Base-by-base conservation (phyloP, 2,888 invertebrate species). In the Acronicta alni region DNA sequence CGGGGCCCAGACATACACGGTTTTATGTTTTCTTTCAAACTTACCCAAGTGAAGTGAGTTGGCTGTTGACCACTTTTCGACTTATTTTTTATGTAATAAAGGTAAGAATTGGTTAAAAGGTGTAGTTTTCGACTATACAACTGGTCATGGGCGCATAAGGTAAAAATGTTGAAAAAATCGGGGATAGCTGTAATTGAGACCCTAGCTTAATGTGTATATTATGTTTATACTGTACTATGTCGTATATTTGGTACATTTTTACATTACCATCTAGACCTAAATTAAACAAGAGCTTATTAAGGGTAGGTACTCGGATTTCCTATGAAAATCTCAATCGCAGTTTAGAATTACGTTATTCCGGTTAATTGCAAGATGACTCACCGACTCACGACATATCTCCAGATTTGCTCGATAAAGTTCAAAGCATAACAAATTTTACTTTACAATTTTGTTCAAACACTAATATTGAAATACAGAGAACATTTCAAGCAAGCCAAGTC, bases 381-480 rank as follows among this genome's bases (percentile, higher is more conserved):
- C 12, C 30, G 69, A 62, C 62, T 63, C 64, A 71, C 67, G 52
- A 47, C 51, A 72, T 44, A 64, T 41, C 42, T 26, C 26, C 17
- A 59, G 67, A 71, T 71, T 64, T 71, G 46, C 54, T 60, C 52
- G 47, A 75, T 71, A 71, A 66, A 71, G 39, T 54, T 51, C 41
- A 46, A 55, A 42, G 47, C 47, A 60, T 39, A 56, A 63, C 72
- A 64, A 54, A 43, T 59, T 12, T 59, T 47, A 62, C 58, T 60
- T 62, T 45, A 69, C 60, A 63, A 63, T 54, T 67, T 65, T 39
- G 53, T 72, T 61, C 49, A 57, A 64, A 65, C 48, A 53, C 55
- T 45, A n/a, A 60, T 69, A 77, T 68, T 62, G 63, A 65, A 72
- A 68, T 57, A 57, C 62, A 54, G 44, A 49, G 45, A 60, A 58